Percentiles rank a stretch among this genome's conserved stretches.
Evolutionary conservation across 1,140 invertebrate genomes (phyloP).

Genomic region (Leptoteleia sp.): DNA sequence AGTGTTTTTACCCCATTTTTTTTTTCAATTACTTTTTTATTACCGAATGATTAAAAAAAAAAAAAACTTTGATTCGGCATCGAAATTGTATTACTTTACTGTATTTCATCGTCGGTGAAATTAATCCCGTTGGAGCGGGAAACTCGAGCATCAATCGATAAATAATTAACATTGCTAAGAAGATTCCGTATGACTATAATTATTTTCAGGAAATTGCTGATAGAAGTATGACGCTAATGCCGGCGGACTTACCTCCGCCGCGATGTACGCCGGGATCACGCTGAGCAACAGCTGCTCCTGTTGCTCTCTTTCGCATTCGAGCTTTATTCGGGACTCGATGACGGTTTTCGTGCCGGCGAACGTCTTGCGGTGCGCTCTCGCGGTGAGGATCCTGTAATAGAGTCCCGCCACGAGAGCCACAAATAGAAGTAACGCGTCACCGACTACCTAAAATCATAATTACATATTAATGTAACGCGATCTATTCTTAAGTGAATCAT

Average conservation of each 20-base stretch:
- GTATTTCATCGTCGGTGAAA: too few relatives aligned
- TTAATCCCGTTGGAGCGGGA: too few relatives aligned
- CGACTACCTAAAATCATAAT: slow-evolving; percentile 84
- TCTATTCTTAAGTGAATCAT: not conserved
- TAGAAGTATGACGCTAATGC: slow-evolving; percentile 26
- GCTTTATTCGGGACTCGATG: slow-evolving; percentile 94
- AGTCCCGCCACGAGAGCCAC: slow-evolving; percentile 90
- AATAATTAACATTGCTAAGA: too few relatives aligned
- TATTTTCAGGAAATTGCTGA: slow-evolving; percentile 17
- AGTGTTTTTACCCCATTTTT: too few relatives aligned
- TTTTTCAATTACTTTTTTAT: too few relatives aligned
- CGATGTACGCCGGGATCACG: slow-evolving; percentile 96
- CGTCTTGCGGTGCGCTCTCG: slow-evolving; percentile 90
- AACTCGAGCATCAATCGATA: too few relatives aligned
- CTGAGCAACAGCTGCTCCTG: slow-evolving; percentile 95
- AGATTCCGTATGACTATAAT: slow-evolving; percentile 15
- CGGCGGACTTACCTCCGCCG: slow-evolving; percentile 87
- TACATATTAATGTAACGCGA: slow-evolving; percentile 1
- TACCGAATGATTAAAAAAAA: too few relatives aligned
- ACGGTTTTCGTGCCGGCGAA: slow-evolving; percentile 94
- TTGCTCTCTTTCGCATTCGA: slow-evolving; percentile 95
- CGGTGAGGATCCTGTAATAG: slow-evolving; percentile 93
- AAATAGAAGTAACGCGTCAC: slow-evolving; percentile 88
- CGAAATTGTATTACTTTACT: too few relatives aligned
- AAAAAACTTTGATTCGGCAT: too few relatives aligned